Base-by-base conservation (phyloP, 2,888 invertebrate genomes). In the Nezara viridula region DNA sequence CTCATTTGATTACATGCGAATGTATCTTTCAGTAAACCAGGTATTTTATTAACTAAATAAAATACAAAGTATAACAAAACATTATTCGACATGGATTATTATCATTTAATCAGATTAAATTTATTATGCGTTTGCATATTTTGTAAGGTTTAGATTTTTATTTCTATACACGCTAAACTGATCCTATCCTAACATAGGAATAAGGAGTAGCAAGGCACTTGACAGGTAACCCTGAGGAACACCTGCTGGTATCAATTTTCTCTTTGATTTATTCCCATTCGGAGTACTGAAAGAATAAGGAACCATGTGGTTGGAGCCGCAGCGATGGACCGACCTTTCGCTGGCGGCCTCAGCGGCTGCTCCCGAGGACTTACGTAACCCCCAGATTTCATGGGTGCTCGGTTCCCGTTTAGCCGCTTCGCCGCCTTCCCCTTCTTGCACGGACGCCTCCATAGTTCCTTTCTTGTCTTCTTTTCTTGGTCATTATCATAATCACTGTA, bases 321-420 rank as follows among this genome's bases (percentile, higher is more conserved):
- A 19, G 66, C 66, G 66, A 73, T 73, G 66, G 66, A 32, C 27
- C 60, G 77, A 77, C 81, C 81, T 81, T 81, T 81, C 81, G 81
- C 44, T 37, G 40, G 7, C 77, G 77, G 73, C 77, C 77, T 21
- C 77, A 40, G 19, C 77, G 37, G 77, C 77, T 81, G 81, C 81
- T 44, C 44, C 81, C n/a, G 44, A 44, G 6, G 44, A 47, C 44
- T 81, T 81, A 81, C 44, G 81, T 81, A 81, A 81, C 81, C n/a
- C 81, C 44, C 44, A 81, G 81, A 81, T 81, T 81, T 81, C 81
- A 81, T 81, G 81, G 81, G n/a, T 81, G 44, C 81, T 81, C 81
- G 81, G n/a, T 81, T 81, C n/a, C 81, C 81, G 40, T 47, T 81
- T 81, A 81, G 44, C 44, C 81, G 81, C 81, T 81, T 40, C 44